A percentile compares a stretch with the other conserved stretches of the same genome.
Conservation (phyloP, 64 coral and sea anemone genomes). For the Montipora foliosa region DNA sequence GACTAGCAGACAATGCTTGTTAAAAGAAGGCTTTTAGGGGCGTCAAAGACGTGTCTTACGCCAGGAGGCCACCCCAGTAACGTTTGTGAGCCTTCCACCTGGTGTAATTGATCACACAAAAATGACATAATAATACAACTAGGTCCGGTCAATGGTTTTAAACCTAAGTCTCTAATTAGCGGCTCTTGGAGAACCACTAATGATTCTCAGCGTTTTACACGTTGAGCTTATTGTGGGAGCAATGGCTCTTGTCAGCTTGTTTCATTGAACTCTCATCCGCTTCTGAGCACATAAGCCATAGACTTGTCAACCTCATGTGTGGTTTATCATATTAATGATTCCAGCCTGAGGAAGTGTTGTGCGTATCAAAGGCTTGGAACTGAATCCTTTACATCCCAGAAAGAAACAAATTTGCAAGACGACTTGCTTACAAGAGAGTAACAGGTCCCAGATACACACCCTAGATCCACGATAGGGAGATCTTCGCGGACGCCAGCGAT, state of each 20-base stretch:
- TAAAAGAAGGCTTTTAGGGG: slow-evolving; percentile 31
- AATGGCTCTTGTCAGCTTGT: neutral
- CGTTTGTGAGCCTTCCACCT: slow-evolving; percentile 63
- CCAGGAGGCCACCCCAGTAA: slow-evolving; percentile 73
- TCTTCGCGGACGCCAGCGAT: neutral
- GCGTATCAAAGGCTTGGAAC: slow-evolving; percentile 26
- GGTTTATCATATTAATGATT: slow-evolving; percentile 52
- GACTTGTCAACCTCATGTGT: slow-evolving; percentile 33
- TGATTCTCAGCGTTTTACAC: slow-evolving; percentile 24
- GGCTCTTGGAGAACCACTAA: slow-evolving; percentile 64
- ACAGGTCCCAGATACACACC: neutral
- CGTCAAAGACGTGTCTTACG: slow-evolving; percentile 26
- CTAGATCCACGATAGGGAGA: neutral
- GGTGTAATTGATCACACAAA: slow-evolving; percentile 67
- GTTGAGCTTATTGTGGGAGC: slow-evolving; percentile 25
- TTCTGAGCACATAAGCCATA: neutral
- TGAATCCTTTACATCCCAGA: neutral
- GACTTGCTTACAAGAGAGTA: neutral
- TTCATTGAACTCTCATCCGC: neutral
- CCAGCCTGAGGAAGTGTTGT: slow-evolving; percentile 13
- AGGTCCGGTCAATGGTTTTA: slow-evolving; percentile 44
- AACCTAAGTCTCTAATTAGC: slow-evolving; percentile 70
- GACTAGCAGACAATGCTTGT: slow-evolving; percentile 8
- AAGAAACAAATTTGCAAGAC: slow-evolving; percentile 9
- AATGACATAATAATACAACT: slow-evolving; percentile 56